Percentiles rank a stretch among this genome's conserved stretches.
Conservation (phyloP, 2,113 vertebrate species). For the Pachycephala philippinensis region DNA sequence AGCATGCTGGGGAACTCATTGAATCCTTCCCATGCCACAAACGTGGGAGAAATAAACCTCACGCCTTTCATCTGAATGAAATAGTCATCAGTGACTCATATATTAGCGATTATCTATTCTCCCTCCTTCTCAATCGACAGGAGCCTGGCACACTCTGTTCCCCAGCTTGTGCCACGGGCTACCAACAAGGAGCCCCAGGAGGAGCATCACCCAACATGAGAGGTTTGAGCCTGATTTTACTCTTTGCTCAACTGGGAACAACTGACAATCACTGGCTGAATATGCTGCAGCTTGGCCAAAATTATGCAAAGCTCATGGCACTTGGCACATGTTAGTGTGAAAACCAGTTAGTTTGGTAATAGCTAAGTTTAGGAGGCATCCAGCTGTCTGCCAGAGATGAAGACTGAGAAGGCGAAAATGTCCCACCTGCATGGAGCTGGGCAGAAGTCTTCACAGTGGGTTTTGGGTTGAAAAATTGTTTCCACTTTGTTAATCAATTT, state of each 20-base stretch:
- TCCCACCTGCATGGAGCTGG: background rate
- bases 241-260: background rate
- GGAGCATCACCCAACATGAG: background rate
- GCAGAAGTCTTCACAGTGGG: background rate
- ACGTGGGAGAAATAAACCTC: background rate
- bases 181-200: background rate
- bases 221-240: background rate
- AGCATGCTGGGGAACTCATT: background rate
- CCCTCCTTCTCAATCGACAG: background rate
- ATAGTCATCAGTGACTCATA: background rate
- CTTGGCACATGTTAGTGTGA: background rate
- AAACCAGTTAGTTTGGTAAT: background rate
- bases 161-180: background rate
- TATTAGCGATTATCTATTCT: background rate
- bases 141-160: background rate
- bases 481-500: background rate
- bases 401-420: background rate
- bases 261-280: background rate
- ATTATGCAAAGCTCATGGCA: background rate
- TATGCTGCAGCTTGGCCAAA: background rate
- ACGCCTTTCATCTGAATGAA: accelerated
- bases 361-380: background rate
- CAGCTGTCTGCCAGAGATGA: background rate
- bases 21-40: background rate
- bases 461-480: background rate